Percentiles rank a stretch among this genome's conserved stretches.
Conservation (phyloP, 1,140 invertebrate species). For the Drosophila nebulosa region DNA sequence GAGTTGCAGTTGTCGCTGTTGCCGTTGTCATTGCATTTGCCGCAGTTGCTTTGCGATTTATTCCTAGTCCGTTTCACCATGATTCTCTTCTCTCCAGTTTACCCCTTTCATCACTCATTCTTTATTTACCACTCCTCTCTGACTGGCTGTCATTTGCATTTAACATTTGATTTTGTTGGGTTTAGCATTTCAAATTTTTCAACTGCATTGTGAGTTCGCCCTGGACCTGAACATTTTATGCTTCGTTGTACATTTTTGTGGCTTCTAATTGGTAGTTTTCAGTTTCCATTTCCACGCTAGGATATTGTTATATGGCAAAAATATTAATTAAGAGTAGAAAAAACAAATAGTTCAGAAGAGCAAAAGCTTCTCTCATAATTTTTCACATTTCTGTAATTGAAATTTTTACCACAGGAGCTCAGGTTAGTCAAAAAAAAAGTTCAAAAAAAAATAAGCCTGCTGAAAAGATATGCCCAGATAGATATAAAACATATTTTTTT, state of each 20-base stretch:
- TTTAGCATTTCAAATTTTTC: slow-evolving; percentile 57
- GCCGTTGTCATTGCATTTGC: background rate
- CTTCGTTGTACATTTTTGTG: slow-evolving; percentile 49
- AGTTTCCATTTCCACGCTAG: background rate
- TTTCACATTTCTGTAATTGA: background rate
- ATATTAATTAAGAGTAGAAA: background rate
- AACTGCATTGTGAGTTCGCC: slow-evolving; percentile 47
- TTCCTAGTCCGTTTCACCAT: slow-evolving; percentile 14
- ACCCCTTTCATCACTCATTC: background rate
- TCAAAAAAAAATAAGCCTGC: too few relatives aligned
- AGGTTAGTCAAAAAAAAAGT: too few relatives aligned
- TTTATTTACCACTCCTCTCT: slow-evolving; percentile 6
- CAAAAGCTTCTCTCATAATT: background rate
- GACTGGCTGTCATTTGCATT: slow-evolving; percentile 69
- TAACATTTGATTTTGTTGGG: slow-evolving; percentile 42
- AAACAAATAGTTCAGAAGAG: background rate
- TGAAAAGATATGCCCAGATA: background rate
- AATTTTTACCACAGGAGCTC: background rate
- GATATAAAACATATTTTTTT: too few relatives aligned
- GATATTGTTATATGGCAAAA: slow-evolving; percentile 11
- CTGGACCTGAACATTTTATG: slow-evolving; percentile 42
- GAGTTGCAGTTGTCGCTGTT: slow-evolving; percentile 32
- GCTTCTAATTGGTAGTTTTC: slow-evolving; percentile 45
- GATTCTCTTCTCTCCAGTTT: background rate
- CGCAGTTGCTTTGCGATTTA: slow-evolving; percentile 34